phyloP scores from a whole-genome alignment of 2,113 vertebrate genomes.

The Pseudorectes ferrugineus region DNA sequence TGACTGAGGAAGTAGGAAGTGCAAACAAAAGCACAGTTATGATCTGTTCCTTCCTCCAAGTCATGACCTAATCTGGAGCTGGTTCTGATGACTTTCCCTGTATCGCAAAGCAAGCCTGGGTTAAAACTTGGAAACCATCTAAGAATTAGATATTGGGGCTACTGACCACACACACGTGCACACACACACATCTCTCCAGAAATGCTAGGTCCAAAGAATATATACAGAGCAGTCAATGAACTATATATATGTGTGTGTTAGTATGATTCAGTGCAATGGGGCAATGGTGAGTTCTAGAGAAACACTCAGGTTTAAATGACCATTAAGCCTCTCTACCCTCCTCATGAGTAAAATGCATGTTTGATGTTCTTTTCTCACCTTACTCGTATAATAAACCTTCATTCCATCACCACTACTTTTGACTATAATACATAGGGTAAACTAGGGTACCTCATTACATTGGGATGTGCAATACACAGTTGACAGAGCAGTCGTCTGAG shows the following conservation, averaged over 20 bases:
- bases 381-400: slow-evolving; percentile 15
- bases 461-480: slow-evolving; percentile 47
- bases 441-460: slow-evolving; percentile 54
- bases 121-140: not conserved
- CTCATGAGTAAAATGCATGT: slow-evolving; percentile 10
- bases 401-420: slow-evolving; percentile 38
- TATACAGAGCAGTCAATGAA: slow-evolving; percentile 41
- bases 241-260: slow-evolving; percentile 21
- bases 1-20: not conserved
- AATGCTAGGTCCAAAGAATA: slow-evolving; percentile 42
- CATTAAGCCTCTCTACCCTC: not conserved
- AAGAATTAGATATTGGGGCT: not conserved
- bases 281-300: slow-evolving; percentile 1
- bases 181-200: not conserved
- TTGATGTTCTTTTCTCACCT: slow-evolving; percentile 41
- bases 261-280: slow-evolving; percentile 15
- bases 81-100: not conserved
- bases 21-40: not conserved
- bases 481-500: slow-evolving; percentile 6
- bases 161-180: not conserved
- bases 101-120: not conserved
- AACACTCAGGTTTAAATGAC: slow-evolving; percentile 4
- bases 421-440: slow-evolving; percentile 60
- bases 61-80: not conserved
- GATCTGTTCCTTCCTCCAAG: not conserved